Base-by-base conservation (phyloP, 1,140 invertebrate genomes). In the Hyposmocoma kahamanoa region DNA sequence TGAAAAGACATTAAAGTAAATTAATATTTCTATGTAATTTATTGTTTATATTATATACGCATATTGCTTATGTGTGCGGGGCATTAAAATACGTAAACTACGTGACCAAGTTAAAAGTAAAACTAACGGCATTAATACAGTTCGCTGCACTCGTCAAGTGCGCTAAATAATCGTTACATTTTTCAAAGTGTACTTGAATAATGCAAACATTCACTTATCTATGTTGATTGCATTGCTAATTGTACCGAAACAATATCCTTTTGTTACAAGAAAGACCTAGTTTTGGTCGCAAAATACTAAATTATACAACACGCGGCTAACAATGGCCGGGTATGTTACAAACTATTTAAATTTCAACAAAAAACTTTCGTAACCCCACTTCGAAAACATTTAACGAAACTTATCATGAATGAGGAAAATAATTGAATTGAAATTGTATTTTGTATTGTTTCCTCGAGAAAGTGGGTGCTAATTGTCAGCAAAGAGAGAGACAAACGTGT, bases 131-230 rank as follows among this genome's bases (percentile, higher is more conserved):
- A n/a, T 13, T 2, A 30, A 30, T 10, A 8, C 10, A 13, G 28
- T n/a, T 30, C 10, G 10, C 5, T 13, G 32, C 10, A 13, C 4
- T 17, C 1, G 32, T 15, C 24, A 42, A 43, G 19, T 20, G 15
- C 1, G 26, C 39, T 39, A 57, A 52, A 22, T 49, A 49, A 50
- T 42, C 22, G 53, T 46, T 44, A 58, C 47, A 54, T 56, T 26
- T 26, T 54, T 53, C 49, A 19, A 49, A 47, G 42, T 46, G 3
- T 10, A 66, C 54, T 55, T 57, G 56, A 60, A 64, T 67, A 68
- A 56, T 62, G 68, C 71, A 70, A 71, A 77, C 69, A 67, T 72
- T 72, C 64, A 77, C 70, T 74, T 77, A 77, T 77, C 73, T 77
- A 72, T 71, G 69, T 65, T 72, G 67, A 77, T 74, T 71, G 69